Base-by-base conservation (phyloP, 2,888 invertebrate species). In the Polymixis flavicincta region DNA sequence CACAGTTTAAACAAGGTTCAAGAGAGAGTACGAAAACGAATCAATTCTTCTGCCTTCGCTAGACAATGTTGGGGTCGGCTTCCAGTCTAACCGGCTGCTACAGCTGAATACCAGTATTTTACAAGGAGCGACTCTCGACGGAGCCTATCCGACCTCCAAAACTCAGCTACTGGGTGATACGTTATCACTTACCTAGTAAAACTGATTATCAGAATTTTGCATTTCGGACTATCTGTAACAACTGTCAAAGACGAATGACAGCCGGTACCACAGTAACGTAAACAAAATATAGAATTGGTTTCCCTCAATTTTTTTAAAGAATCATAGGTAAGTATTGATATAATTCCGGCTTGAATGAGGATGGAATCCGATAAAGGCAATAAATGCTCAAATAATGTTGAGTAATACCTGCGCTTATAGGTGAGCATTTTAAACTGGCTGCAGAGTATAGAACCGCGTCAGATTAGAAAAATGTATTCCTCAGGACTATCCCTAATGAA, bases 311-410 rank as follows among this genome's bases (percentile, higher is more conserved):
- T n/a, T n/a, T 52, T n/a, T 0, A n/a, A 52, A n/a, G n/a, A 11
- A 9, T 9, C 1, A 11, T 54, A 11, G 0, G 9, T 42, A 9
- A n/a, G n/a, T n/a, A n/a, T n/a, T n/a, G n/a, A n/a, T n/a, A n/a
- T n/a, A n/a, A n/a, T n/a, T 76, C 77, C 59, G 37, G 67, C 9
- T 68, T 22, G 22, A 32, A 22, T 54, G 32, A 57, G 57, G 2
- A 45, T 45, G 45, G 42, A 74, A 55, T 64, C 9, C 37, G 6
- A 14, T 59, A 59, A 13, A 57, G 9, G 42, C 19, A 59, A 42
- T 52, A 71, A 22, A 70, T 19, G 13, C 37, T 11, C 0, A 45
- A 69, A 64, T 19, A 2, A 1, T 48, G 48, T 42, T 73, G 28
- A 42, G 6, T 73, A 45, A 45, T 45, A 45, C 9, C 19, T 60